Percentiles rank a stretch among this genome's conserved stretches.
Evolutionary conservation across 2,797 vertebrate genomes (phyloP).

Genomic region (Botia almorhae): DNA sequence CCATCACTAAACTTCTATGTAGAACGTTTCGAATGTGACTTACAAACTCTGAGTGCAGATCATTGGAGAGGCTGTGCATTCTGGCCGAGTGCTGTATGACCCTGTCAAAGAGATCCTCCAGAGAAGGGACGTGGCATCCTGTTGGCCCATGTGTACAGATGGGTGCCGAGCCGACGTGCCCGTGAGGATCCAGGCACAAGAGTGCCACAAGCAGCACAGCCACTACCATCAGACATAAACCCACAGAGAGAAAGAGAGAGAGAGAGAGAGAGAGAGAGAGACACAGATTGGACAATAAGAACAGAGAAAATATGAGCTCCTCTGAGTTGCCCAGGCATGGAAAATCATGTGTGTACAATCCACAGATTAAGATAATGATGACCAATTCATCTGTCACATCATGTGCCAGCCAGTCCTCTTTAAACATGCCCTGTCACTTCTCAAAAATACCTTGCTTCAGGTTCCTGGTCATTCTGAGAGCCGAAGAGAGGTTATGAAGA

Average conservation of each 20-base stretch:
- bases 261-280: neutral
- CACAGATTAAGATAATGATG: slow-evolving; percentile 8
- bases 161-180: slow-evolving; percentile 60
- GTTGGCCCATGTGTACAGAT: slow-evolving; percentile 64
- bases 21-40: slow-evolving; percentile 53
- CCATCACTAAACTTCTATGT: neutral
- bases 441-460: slow-evolving; percentile 58
- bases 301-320: neutral
- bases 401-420: neutral
- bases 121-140: slow-evolving; percentile 70
- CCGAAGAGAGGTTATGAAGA: slow-evolving; percentile 24
- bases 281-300: neutral
- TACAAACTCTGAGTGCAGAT: slow-evolving; percentile 80
- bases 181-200: slow-evolving; percentile 67
- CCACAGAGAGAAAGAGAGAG: slow-evolving; percentile 21
- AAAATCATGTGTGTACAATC: neutral
- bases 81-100: slow-evolving; percentile 82
- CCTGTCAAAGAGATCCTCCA: slow-evolving; percentile 81
- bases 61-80: slow-evolving; percentile 79
- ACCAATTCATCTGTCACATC: neutral
- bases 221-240: slow-evolving; percentile 21
- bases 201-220: slow-evolving; percentile 61
- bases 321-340: neutral
- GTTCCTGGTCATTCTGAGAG: slow-evolving; percentile 57
- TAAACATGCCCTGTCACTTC: slow-evolving; percentile 4